Evolutionary conservation across 2,797 vertebrate genomes (phyloP).

Genomic region (Melanotaenia trifasciata): DNA sequence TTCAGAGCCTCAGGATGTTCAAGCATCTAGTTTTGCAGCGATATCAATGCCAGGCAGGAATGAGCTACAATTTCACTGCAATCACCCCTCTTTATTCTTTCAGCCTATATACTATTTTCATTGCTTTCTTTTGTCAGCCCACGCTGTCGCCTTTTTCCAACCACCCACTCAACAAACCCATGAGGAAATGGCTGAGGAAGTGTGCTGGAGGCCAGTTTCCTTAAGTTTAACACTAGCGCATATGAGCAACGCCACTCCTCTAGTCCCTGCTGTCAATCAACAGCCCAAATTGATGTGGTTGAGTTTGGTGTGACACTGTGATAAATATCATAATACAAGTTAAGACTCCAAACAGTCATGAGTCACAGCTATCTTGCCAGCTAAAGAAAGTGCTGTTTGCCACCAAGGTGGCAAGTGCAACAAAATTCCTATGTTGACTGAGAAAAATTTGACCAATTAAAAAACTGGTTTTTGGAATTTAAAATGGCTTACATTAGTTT

Average conservation of each 20-base stretch:
- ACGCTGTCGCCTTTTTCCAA: slow-evolving; percentile 33
- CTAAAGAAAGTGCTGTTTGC: slow-evolving; percentile 16
- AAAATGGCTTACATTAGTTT: background rate
- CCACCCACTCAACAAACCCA: slow-evolving; percentile 55
- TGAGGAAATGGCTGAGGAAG: slow-evolving; percentile 84
- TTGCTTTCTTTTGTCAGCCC: slow-evolving; percentile 15
- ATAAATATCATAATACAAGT: slow-evolving; percentile 46
- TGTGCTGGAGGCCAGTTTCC: slow-evolving; percentile 70
- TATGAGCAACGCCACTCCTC: slow-evolving; percentile 43
- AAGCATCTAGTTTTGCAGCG: background rate
- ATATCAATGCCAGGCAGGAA: slow-evolving; percentile 27
- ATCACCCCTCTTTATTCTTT: slow-evolving; percentile 17
- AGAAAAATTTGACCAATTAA: slow-evolving; percentile 12
- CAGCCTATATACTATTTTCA: slow-evolving; percentile 8
- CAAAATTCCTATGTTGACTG: background rate
- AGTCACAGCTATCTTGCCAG: slow-evolving; percentile 14
- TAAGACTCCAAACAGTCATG: slow-evolving; percentile 31
- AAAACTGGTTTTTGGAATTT: slow-evolving; percentile 16
- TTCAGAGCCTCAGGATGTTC: slow-evolving; percentile 16
- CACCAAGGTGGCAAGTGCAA: slow-evolving; percentile 26
- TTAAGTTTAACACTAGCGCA: slow-evolving; percentile 74
- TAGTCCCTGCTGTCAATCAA: slow-evolving; percentile 48
- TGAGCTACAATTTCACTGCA: slow-evolving; percentile 10
- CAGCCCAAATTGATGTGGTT: slow-evolving; percentile 24
- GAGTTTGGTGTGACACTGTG: slow-evolving; percentile 3